Conservation (phyloP, 2,797 vertebrate species). For the Pseudocheirus occidentalis region DNA sequence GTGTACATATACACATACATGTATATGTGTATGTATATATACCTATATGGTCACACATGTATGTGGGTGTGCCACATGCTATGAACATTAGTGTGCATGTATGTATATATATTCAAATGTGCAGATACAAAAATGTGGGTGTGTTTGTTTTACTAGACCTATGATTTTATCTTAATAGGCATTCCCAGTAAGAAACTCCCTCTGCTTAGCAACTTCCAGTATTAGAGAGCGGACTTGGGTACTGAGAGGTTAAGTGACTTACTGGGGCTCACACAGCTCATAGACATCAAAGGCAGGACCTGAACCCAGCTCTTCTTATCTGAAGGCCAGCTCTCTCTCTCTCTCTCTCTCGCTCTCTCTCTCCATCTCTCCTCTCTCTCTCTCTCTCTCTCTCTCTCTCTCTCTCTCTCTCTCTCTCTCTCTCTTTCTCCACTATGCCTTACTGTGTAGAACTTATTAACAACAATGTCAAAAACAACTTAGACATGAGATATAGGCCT, state of each 20-base stretch:
- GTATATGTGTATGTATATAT: rapidly evolving
- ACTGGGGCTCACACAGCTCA: neutral
- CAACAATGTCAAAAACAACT: neutral
- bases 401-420: too few relatives aligned
- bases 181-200: neutral
- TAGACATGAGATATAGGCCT: neutral
- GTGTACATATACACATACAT: too few relatives aligned
- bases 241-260: neutral
- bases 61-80: too few relatives aligned
- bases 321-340: neutral
- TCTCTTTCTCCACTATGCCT: neutral
- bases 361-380: neutral
- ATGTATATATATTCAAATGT: neutral
- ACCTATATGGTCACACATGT: too few relatives aligned
- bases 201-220: neutral
- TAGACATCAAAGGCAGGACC: neutral
- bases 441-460: neutral
- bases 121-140: neutral
- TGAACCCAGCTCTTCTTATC: neutral
- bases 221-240: neutral
- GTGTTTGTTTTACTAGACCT: neutral
- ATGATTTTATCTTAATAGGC: neutral
- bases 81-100: neutral
- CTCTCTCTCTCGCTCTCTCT: too few relatives aligned
- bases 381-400: neutral